phyloP scores from a whole-genome alignment of 2,888 invertebrate genomes.

The Nasonia oneida region DNA sequence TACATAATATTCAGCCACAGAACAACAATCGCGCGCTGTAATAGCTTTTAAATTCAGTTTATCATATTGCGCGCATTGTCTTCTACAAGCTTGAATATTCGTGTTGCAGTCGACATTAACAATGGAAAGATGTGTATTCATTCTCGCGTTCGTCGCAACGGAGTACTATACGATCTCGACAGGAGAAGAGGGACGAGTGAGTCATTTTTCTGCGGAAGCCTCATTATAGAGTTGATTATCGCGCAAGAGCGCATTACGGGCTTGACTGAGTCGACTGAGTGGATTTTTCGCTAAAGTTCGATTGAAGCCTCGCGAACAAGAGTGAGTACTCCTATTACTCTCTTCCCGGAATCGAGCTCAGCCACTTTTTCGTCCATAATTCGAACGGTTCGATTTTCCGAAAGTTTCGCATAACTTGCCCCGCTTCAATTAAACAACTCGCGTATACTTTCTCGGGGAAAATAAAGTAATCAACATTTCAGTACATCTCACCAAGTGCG shows the following conservation, averaged over 20 bases:
- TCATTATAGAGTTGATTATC: conserved; percentile 7
- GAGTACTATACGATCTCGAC: too few species aligned
- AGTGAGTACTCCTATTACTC: not conserved
- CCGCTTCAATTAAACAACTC: not conserved
- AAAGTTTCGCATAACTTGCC: not conserved
- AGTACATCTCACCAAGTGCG: not conserved
- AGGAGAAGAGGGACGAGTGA: not conserved
- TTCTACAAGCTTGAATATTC: too few species aligned
- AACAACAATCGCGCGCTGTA: too few species aligned
- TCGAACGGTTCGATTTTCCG: not conserved
- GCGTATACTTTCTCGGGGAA: not conserved
- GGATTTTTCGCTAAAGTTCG: conserved; percentile 3
- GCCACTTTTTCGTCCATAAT: not conserved
- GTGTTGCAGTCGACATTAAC: too few species aligned
- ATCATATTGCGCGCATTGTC: too few species aligned
- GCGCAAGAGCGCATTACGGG: not conserved
- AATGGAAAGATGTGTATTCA: too few species aligned
- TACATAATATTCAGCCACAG: too few species aligned
- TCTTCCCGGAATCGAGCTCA: not conserved
- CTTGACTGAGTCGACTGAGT: not conserved
- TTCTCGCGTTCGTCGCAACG: too few species aligned
- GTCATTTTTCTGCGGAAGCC: not conserved
- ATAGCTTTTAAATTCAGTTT: too few species aligned
- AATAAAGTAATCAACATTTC: not conserved
- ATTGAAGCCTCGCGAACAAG: not conserved